Evolutionary conservation across 2,113 vertebrate species (phyloP).

Genomic region (Trematomus loennbergii): DNA sequence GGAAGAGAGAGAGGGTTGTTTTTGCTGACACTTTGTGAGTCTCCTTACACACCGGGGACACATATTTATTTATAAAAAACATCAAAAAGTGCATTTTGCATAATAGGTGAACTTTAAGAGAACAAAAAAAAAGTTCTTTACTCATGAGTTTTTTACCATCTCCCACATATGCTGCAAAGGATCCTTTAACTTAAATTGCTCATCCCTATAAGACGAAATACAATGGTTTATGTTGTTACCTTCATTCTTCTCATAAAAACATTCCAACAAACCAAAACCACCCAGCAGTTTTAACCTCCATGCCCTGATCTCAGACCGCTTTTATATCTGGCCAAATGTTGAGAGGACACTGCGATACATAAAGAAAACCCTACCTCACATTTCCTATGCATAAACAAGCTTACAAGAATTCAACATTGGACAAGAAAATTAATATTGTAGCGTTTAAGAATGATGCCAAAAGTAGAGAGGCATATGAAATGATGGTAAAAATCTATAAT

Average conservation of each 20-base stretch:
- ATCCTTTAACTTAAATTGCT: conserved; percentile 19
- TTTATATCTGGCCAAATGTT: conserved; percentile 34
- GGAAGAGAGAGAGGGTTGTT: too few species aligned
- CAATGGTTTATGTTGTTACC: not conserved
- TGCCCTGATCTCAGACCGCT: conserved; percentile 6
- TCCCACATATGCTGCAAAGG: not conserved
- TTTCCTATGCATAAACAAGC: conserved; percentile 40
- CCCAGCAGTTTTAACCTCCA: conserved; percentile 27
- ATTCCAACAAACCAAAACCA: conserved; percentile 4
- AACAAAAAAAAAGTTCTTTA: not conserved
- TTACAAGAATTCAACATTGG: conserved; percentile 31
- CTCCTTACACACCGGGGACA: too few species aligned
- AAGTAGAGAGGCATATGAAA: conserved; percentile 25
- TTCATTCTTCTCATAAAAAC: not conserved
- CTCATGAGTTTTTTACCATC: not conserved
- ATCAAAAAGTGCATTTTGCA: too few species aligned
- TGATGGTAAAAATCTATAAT: conserved; percentile 44
- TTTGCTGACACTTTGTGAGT: too few species aligned
- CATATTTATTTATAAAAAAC: too few species aligned
- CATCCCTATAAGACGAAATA: not conserved
- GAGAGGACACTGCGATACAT: conserved; percentile 40
- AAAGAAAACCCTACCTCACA: conserved; percentile 48
- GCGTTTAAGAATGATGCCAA: conserved; percentile 24
- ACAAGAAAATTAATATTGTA: conserved; percentile 25
- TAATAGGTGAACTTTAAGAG: too few species aligned